Conservation (phyloP, 2,113 vertebrate species). For the Hystrix cristata region DNA sequence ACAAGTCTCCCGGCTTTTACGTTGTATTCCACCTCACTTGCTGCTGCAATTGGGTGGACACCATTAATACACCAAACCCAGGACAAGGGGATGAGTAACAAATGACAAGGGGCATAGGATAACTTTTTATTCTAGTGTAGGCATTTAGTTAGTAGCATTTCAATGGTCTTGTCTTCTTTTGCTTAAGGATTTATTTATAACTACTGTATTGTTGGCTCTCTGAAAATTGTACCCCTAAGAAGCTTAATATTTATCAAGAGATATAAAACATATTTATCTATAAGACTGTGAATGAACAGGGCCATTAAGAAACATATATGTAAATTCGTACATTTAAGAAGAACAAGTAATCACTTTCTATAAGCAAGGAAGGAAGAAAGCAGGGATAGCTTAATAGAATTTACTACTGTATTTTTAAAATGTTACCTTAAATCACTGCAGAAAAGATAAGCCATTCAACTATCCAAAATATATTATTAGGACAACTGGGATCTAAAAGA, state of each 20-base stretch:
- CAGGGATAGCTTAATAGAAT: not conserved
- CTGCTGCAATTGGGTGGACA: not conserved
- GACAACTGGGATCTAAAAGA: not conserved
- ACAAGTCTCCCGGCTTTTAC: not conserved
- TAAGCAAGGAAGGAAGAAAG: not conserved
- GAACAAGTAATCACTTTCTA: not conserved
- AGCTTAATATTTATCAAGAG: conserved; percentile 38
- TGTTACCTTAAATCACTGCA: not conserved
- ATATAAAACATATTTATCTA: not conserved
- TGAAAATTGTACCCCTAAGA: not conserved
- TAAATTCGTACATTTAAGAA: not conserved
- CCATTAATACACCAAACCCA: not conserved
- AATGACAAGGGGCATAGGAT: not conserved
- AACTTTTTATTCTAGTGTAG: not conserved
- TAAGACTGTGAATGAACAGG: not conserved
- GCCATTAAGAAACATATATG: not conserved
- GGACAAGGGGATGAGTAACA: not conserved
- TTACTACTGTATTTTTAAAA: not conserved
- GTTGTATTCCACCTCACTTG: not conserved
- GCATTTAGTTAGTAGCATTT: not conserved
- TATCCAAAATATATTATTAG: not conserved
- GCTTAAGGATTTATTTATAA: not conserved
- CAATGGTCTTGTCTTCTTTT: conserved; percentile 20
- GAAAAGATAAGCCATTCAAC: not conserved
- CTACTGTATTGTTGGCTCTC: not conserved